These are phyloP conservation scores for Apis cerana DNA, from an alignment of 1,140 invertebrate species.

Conservation along the genomic window DNA sequence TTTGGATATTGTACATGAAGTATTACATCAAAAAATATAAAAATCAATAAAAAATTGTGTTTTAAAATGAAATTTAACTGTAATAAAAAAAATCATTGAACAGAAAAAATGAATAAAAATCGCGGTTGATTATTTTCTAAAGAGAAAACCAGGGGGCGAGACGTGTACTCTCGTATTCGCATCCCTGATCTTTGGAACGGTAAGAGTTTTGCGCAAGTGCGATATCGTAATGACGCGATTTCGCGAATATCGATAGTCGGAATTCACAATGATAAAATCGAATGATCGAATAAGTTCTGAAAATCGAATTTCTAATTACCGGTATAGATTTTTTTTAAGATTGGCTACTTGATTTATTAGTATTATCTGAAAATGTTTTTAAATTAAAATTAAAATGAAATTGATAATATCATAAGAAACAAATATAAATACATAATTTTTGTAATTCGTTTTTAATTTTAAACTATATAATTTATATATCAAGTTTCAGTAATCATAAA, in stretches of 20 bases:
- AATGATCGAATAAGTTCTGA: not conserved
- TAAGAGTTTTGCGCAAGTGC: slow-evolving; percentile 64
- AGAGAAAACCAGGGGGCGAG: not conserved
- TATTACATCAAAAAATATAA: too few relatives aligned
- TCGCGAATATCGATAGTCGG: slow-evolving; percentile 22
- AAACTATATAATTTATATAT: not conserved
- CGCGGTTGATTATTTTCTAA: not conserved
- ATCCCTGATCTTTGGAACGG: slow-evolving; percentile 62
- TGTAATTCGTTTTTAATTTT: slow-evolving; percentile 4
- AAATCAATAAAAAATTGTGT: too few relatives aligned
- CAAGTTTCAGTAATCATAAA: not conserved
- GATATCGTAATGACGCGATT: slow-evolving; percentile 51
- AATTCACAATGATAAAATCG: not conserved
- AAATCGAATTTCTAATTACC: not conserved
- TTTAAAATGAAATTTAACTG: too few relatives aligned
- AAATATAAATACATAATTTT: not conserved
- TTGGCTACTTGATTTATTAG: not conserved
- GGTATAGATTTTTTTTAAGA: not conserved
- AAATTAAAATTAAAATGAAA: not conserved
- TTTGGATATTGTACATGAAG: too few relatives aligned
- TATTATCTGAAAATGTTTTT: not conserved
- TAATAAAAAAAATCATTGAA: not conserved
- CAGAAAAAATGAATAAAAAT: slow-evolving; percentile 6
- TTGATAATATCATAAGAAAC: not conserved
- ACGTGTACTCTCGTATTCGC: slow-evolving; percentile 13